These are phyloP conservation scores for Pseudochirops corinnae DNA, from an alignment of 2,797 vertebrate species.

Conservation along the genomic window DNA sequence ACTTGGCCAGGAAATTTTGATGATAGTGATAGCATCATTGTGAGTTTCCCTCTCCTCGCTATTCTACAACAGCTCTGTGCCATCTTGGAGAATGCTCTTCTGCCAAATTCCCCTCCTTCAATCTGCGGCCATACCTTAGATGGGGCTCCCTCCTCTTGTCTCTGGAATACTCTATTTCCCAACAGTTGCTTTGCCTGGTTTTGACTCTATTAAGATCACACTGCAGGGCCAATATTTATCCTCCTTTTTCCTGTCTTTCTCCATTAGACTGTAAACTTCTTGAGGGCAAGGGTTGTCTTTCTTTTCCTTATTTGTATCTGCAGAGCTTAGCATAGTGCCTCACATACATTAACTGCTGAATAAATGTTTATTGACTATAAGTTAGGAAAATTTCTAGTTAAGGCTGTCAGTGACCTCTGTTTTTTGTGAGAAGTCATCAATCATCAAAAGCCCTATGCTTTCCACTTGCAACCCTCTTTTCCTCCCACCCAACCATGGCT, in stretches of 20 bases:
- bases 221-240: neutral
- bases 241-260: neutral
- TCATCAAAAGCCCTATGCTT: neutral
- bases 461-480: neutral
- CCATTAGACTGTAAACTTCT: neutral
- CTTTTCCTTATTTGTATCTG: neutral
- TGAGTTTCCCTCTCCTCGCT: neutral
- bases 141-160: neutral
- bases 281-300: neutral
- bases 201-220: neutral
- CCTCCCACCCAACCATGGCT: neutral
- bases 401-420: neutral
- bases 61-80: neutral
- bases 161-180: neutral
- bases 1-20: neutral
- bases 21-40: neutral
- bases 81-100: neutral
- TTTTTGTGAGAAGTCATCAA: conserved; percentile 2
- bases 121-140: neutral
- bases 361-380: neutral
- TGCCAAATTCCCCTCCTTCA: neutral
- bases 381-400: neutral
- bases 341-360: neutral
- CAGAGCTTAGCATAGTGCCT: neutral
- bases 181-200: neutral